phyloP scores from a whole-genome alignment of 2,888 invertebrate genomes.

The Brachypalpus laphriformis region DNA sequence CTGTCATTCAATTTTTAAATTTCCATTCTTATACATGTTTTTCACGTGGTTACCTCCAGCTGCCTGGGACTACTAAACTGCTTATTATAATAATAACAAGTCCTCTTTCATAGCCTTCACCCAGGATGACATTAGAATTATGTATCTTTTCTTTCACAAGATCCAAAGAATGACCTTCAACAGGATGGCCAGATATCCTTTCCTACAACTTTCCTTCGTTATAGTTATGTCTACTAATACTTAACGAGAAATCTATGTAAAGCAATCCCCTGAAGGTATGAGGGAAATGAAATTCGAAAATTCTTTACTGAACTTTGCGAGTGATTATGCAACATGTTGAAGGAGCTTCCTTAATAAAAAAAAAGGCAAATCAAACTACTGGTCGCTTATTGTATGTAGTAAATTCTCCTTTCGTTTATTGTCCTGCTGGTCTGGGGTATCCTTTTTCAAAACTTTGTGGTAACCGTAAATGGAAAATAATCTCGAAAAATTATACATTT shows the following conservation, averaged over 20 bases:
- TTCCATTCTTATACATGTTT: no score
- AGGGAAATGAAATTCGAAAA: slow-evolving; percentile 1
- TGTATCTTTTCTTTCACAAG: not conserved
- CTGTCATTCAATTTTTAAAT: no score
- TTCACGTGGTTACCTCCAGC: no score
- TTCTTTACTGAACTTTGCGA: not conserved
- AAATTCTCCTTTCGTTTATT: not conserved
- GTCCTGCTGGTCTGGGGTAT: not conserved
- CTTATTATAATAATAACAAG: not conserved
- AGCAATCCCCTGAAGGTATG: not conserved
- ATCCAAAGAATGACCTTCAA: not conserved
- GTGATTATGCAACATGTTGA: slow-evolving; percentile 21
- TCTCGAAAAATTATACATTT: slow-evolving; percentile 17
- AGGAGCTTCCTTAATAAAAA: not conserved
- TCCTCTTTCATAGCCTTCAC: not conserved
- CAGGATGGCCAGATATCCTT: not conserved
- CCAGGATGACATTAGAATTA: not conserved
- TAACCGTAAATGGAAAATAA: slow-evolving; percentile 9
- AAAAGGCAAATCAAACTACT: not conserved
- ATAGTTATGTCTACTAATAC: not conserved
- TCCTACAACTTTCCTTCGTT: no score
- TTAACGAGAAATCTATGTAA: slow-evolving; percentile 3
- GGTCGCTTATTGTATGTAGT: not conserved
- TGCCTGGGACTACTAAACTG: not conserved
- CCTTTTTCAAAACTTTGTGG: slow-evolving; percentile 10